These are phyloP conservation scores for Tachysurus vachellii DNA, from an alignment of 2,113 vertebrate species.

Conservation along the genomic window DNA sequence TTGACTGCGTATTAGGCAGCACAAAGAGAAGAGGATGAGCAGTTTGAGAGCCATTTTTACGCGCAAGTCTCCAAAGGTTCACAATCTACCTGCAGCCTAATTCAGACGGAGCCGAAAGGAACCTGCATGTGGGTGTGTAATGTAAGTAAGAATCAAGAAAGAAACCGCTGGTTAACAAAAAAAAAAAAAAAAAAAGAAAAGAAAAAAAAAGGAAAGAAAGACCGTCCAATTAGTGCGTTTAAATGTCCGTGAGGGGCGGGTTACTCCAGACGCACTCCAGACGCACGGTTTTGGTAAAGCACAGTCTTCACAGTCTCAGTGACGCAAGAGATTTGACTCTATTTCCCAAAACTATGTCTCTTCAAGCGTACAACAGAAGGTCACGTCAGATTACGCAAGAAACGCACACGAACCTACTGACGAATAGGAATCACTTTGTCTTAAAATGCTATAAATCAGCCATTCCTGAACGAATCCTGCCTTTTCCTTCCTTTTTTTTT, in stretches of 20 bases:
- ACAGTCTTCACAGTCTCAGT: background rate
- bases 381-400: background rate
- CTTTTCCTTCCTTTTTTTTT: background rate
- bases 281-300: background rate
- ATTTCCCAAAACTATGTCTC: background rate
- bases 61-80: background rate
- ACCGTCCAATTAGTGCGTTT: constrained; percentile 62
- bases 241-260: constrained; percentile 48
- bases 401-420: background rate
- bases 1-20: constrained; percentile 67
- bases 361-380: background rate
- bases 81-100: background rate
- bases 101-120: constrained; percentile 44
- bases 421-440: background rate
- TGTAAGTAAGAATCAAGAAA: background rate
- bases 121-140: constrained; percentile 47
- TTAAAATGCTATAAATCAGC: background rate
- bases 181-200: constrained; percentile 29
- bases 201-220: background rate
- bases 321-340: constrained; percentile 12
- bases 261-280: background rate
- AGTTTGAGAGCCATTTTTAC: constrained; percentile 63
- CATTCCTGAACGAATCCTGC: background rate
- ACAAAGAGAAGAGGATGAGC: constrained; percentile 64
- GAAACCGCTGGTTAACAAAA: constrained; percentile 3